Percentiles rank a stretch among this genome's conserved stretches.
These are phyloP conservation scores for Coregonus suidteri DNA, from an alignment of 2,797 vertebrate genomes.

Conservation along the genomic window DNA sequence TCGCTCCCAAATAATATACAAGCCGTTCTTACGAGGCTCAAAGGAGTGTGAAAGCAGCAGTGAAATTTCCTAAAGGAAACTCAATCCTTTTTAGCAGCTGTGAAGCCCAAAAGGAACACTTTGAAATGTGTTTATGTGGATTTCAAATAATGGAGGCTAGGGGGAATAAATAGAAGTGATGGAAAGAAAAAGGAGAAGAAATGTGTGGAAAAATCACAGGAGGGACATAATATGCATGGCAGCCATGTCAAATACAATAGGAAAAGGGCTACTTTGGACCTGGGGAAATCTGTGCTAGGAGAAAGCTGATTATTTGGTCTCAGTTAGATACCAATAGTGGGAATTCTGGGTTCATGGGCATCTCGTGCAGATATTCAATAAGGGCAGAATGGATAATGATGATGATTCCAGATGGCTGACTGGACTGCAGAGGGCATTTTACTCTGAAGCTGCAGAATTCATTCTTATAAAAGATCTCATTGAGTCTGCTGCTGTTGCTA, in stretches of 20 bases:
- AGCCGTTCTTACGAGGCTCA: neutral
- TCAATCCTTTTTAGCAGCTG: constrained; percentile 18
- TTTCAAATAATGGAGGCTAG: constrained; percentile 12
- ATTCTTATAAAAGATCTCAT: neutral
- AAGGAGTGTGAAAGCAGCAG: neutral
- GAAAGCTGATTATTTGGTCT: neutral
- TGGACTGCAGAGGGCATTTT: neutral
- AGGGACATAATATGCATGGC: neutral
- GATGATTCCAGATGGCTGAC: constrained; percentile 5
- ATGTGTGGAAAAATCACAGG: neutral
- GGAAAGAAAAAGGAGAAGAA: constrained; percentile 3
- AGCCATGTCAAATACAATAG: neutral
- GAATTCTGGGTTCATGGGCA: constrained; percentile 2
- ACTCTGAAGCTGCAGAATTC: neutral
- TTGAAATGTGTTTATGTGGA: constrained; percentile 33
- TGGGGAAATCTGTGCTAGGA: constrained; percentile 1
- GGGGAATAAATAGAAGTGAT: neutral
- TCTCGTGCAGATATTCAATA: neutral
- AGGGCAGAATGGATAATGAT: neutral
- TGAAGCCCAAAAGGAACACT: constrained; percentile 20
- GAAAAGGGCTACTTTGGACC: neutral
- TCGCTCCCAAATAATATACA: neutral
- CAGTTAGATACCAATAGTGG: neutral
- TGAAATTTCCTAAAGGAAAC: neutral
- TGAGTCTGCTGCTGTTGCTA: neutral